Conservation (phyloP, 2,888 invertebrate species). For the Mylabris sibirica region DNA sequence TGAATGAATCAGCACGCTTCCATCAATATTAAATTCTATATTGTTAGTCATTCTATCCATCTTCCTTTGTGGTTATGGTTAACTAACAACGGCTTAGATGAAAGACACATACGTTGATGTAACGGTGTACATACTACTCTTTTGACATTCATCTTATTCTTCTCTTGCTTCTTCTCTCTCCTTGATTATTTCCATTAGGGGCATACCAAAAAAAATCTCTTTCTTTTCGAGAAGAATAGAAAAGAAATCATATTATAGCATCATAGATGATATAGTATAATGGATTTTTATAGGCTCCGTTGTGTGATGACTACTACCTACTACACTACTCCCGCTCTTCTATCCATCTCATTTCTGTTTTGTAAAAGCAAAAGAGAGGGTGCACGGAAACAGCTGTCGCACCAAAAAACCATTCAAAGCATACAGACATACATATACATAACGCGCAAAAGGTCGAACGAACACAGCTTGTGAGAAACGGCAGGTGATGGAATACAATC, state of each 20-base stretch:
- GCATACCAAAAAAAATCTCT: neutral
- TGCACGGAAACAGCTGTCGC: conserved; percentile 52
- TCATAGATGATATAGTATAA: too few species aligned
- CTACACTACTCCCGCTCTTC: conserved; percentile 14
- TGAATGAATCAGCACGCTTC: conserved; percentile 30
- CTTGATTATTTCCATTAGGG: neutral
- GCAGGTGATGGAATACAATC: conserved; percentile 51
- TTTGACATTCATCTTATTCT: neutral
- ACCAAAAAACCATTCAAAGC: conserved; percentile 41
- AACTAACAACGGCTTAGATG: neutral
- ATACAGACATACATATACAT: conserved; percentile 19
- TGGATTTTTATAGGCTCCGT: conserved; percentile 18
- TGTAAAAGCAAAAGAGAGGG: conserved; percentile 35
- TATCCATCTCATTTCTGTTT: neutral
- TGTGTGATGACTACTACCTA: neutral
- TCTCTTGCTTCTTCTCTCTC: neutral
- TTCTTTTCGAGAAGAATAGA: neutral
- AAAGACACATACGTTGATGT: neutral
- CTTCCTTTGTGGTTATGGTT: conserved; percentile 17
- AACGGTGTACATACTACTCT: neutral
- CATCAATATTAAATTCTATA: conserved; percentile 28
- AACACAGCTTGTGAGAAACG: conserved; percentile 45
- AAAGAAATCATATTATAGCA: conserved; percentile 9
- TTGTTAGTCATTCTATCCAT: conserved; percentile 18
- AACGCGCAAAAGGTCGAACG: conserved; percentile 46